A percentile compares a stretch with the other conserved stretches of the same genome.
Evolutionary conservation across 2,888 invertebrate genomes (phyloP).

Genomic region (Cotesia congregata): DNA sequence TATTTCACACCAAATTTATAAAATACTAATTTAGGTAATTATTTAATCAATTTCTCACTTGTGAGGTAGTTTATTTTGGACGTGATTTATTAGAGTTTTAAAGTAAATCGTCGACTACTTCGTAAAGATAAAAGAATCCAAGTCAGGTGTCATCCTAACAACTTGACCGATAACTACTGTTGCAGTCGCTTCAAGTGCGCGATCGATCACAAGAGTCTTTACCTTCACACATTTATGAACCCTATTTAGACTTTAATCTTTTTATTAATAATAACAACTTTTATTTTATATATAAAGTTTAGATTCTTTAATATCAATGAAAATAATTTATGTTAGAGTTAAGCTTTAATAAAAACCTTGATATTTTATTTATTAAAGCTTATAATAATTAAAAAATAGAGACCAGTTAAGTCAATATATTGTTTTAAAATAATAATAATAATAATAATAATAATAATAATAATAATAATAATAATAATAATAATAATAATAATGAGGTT

Average conservation of each 20-base stretch:
- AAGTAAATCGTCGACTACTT: slow-evolving; percentile 8
- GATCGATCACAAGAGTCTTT: slow-evolving; percentile 16
- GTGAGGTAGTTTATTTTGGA: not conserved
- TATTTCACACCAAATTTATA: not conserved
- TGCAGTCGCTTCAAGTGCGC: slow-evolving; percentile 6
- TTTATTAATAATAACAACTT: not conserved
- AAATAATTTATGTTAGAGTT: not conserved
- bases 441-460: no score
- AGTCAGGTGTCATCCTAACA: slow-evolving; percentile 24
- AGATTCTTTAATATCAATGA: no score
- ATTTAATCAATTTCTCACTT: not conserved
- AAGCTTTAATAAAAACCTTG: no score
- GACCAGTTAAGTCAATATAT: no score
- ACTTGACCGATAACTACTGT: slow-evolving; percentile 17
- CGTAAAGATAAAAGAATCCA: not conserved
- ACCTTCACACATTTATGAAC: not conserved
- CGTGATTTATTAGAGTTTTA: not conserved
- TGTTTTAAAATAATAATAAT: not conserved
- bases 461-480: no score
- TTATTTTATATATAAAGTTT: not conserved
- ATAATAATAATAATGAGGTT: not conserved
- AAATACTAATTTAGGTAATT: not conserved
- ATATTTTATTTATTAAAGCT: no score
- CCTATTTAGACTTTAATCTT: not conserved
- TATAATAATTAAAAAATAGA: no score